phyloP scores from a whole-genome alignment of 1,140 invertebrate genomes.

The Dufourea novaeangliae region DNA sequence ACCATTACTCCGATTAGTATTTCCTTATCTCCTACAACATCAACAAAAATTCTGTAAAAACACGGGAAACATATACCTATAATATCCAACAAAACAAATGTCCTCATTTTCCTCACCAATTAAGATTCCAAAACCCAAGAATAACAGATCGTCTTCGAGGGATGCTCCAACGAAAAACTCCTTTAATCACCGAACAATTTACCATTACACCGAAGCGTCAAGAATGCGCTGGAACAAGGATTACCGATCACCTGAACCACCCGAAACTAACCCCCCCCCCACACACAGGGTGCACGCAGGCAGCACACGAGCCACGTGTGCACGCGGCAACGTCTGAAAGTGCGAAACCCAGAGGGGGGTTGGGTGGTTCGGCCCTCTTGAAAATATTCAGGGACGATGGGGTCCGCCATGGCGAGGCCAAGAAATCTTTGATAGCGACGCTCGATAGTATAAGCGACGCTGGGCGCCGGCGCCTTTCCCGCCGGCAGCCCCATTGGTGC shows the following conservation, averaged over 20 bases:
- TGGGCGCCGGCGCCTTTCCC: conserved; percentile 76
- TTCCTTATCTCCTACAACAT: too few species aligned
- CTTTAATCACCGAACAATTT: background rate
- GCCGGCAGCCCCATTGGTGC: conserved; percentile 68
- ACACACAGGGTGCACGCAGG: background rate
- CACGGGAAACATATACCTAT: too few species aligned
- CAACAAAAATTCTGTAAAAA: too few species aligned
- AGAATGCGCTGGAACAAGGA: background rate
- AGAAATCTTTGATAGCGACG: conserved; percentile 78
- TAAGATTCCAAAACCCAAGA: too few species aligned
- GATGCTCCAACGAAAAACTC: too few species aligned
- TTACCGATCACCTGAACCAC: background rate
- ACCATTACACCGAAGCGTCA: background rate
- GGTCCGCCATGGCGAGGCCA: conserved; percentile 73
- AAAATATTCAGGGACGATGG: conserved; percentile 49
- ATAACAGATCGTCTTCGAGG: too few species aligned
- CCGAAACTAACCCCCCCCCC: background rate
- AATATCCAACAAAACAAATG: too few species aligned
- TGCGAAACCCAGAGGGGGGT: background rate
- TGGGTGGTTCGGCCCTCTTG: conserved; percentile 30
- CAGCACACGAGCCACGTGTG: conserved; percentile 12
- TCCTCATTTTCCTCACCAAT: too few species aligned
- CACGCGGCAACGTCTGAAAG: background rate
- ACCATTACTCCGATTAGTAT: too few species aligned
- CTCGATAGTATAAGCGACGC: conserved; percentile 76